Evolutionary conservation across 2,113 vertebrate species (phyloP), one percentile per base, ranked within the genome.

Genomic region (Embiotoca jacksoni): DNA sequence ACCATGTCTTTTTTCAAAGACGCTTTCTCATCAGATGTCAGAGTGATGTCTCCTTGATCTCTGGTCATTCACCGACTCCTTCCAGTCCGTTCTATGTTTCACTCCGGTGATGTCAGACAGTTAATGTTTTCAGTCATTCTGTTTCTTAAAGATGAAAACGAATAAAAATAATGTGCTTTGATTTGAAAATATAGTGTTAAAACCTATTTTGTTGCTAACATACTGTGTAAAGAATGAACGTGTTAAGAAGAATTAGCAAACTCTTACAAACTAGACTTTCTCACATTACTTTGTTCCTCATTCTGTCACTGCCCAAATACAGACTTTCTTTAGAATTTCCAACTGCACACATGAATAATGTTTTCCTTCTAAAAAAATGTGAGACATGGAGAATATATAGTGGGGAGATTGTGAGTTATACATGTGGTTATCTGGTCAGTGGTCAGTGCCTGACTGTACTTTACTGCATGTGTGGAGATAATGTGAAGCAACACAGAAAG

Each of bases 401-500:
- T 7, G 11, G 41, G 49, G 35, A 37, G 73, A 49, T 57, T 61
- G 16, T 60, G 36, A 33, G 49, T 46, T 57, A 57, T 23, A 23
- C 23, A 6, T 46, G 73, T 59, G 44, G 23, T 69, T 63, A 63
- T 64, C 35, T 67, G 54, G 61, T 72, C 36, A 49, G 50, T 30
- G 69, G 31, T 70, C 69, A 72, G 37, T 9, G 61, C 15, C 16
- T 72, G 13, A n/a, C 13, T 52, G 31, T 63, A 74, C 62, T 59
- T 70, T 60, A 66, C 36, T 33, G 57, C 61, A 54, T 36, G 6
- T 52, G 30, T 23, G 15, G 65, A 35, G 35, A 33, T 37, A 36
- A 67, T 63, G 58, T 47, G 57, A 50, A 69, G 60, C 58, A 44
- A 80, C 77, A 80, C 14, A 67, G 49, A 30, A 36, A 10, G 30